Base-by-base conservation (phyloP, 2,797 vertebrate species). In the Bradypodion ventrale region DNA sequence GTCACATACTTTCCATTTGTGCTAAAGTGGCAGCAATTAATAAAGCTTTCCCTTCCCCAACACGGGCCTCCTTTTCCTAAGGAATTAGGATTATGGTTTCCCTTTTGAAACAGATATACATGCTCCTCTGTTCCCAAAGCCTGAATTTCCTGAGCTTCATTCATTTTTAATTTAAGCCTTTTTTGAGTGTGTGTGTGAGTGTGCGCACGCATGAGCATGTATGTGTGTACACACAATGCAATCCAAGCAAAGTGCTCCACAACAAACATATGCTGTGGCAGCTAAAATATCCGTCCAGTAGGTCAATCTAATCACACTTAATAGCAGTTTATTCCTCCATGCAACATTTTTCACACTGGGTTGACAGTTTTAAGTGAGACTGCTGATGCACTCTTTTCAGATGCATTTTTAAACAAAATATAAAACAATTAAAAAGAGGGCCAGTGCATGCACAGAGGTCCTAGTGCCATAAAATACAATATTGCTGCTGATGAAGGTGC, bases 131-230 rank as follows among this genome's bases (percentile, higher is more conserved):
- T 88, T 84, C 75, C 75, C 84, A 88, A 89, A 90, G 88, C 96
- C 93, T 87, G 88, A 95, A 94, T 83, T 85, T 82, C 75, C 88
- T 27, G 37, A 62, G 68, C 44, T 44, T 82, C 81, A 93, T 96
- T 94, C 94, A 90, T 92, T 96, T 96, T 96, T 96, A 96, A 96
- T 95, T 94, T 94, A 90, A 91, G 93, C 91, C 93, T 70, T 12
- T 42, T 10, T 70, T 7, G 4, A 19, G 13, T 21, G 1, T 21
- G 3, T 60, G 7, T n/a, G n/a, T n/a, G n/a, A n/a, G n/a, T n/a
- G n/a, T n/a, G n/a, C n/a, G n/a, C n/a, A n/a, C n/a, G n/a, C n/a
- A n/a, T n/a, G n/a, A n/a, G n/a, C n/a, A n/a, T n/a, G n/a, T n/a
- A n/a, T n/a, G n/a, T n/a, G n/a, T n/a, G n/a, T n/a, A n/a, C n/a